A percentile compares a stretch with the other conserved stretches of the same genome.
Conservation (phyloP, 1,140 invertebrate species). For the Odontomachus brunneus region DNA sequence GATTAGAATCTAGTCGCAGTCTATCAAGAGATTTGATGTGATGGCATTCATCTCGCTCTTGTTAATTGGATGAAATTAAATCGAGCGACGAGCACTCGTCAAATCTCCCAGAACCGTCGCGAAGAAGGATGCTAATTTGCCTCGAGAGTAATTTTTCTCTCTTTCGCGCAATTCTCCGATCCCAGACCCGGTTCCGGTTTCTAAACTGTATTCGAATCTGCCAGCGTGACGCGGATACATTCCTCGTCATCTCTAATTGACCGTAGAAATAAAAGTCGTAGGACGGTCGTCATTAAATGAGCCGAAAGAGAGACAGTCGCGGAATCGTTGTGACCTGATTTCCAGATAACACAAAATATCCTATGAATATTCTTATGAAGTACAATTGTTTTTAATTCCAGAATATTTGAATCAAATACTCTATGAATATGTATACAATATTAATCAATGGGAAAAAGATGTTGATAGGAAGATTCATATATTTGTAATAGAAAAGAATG, state of each 20-base stretch:
- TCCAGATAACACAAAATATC: too few relatives aligned
- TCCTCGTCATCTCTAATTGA: background rate
- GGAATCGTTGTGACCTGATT: conserved; percentile 24
- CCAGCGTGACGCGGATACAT: background rate
- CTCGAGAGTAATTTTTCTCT: too few relatives aligned
- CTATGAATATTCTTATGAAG: too few relatives aligned
- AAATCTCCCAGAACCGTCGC: background rate
- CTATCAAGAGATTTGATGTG: too few relatives aligned
- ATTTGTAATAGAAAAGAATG: too few relatives aligned
- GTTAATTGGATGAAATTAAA: conserved; percentile 25
- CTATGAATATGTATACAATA: too few relatives aligned
- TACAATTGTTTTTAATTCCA: too few relatives aligned
- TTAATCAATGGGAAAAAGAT: too few relatives aligned
- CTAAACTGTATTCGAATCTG: conserved; percentile 12
- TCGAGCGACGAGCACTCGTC: background rate
- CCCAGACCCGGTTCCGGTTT: background rate
- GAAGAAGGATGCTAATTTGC: background rate
- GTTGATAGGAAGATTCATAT: too few relatives aligned
- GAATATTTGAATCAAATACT: too few relatives aligned
- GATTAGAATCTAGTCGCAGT: background rate
- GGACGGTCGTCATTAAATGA: background rate
- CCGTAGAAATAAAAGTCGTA: background rate
- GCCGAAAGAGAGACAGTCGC: background rate
- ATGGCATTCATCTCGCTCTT: too few relatives aligned
- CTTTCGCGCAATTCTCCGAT: background rate